phyloP scores from a whole-genome alignment of 1,140 invertebrate genomes.

The Calephelis virginiensis region DNA sequence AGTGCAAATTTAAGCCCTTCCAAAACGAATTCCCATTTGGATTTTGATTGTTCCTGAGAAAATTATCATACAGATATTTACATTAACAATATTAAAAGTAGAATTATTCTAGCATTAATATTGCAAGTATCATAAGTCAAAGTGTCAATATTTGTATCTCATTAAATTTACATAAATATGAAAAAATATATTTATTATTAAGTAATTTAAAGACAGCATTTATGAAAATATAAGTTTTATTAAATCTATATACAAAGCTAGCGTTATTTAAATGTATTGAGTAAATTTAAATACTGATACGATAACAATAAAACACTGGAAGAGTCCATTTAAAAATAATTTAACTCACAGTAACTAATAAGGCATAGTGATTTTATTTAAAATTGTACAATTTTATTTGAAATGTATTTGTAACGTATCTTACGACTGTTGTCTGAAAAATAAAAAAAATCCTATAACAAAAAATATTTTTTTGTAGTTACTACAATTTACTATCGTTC shows the following conservation, averaged over 20 bases:
- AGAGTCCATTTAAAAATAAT: constrained; percentile 23
- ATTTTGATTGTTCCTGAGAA: constrained; percentile 21
- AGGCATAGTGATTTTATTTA: background rate
- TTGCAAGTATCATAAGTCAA: constrained; percentile 67
- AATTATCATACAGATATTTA: constrained; percentile 24
- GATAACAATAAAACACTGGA: constrained; percentile 40
- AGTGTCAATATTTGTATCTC: constrained; percentile 48
- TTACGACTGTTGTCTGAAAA: no score
- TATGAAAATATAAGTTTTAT: constrained; percentile 67
- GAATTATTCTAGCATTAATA: constrained; percentile 42
- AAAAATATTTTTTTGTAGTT: no score
- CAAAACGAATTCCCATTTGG: constrained; percentile 5
- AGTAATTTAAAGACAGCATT: constrained; percentile 48
- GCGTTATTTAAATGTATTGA: constrained; percentile 41
- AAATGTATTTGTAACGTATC: no score
- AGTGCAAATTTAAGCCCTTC: constrained; percentile 20
- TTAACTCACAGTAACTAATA: background rate
- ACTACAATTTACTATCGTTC: no score
- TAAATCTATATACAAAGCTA: constrained; percentile 54
- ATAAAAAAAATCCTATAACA: no score
- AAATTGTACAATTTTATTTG: no score
- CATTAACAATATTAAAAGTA: constrained; percentile 38
- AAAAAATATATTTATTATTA: constrained; percentile 52
- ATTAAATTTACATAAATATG: constrained; percentile 54
- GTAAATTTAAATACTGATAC: constrained; percentile 60